Evolutionary conservation across 2,113 vertebrate genomes (phyloP), one percentile per base, ranked within the genome.

Genomic region (Sterna hirundo): DNA sequence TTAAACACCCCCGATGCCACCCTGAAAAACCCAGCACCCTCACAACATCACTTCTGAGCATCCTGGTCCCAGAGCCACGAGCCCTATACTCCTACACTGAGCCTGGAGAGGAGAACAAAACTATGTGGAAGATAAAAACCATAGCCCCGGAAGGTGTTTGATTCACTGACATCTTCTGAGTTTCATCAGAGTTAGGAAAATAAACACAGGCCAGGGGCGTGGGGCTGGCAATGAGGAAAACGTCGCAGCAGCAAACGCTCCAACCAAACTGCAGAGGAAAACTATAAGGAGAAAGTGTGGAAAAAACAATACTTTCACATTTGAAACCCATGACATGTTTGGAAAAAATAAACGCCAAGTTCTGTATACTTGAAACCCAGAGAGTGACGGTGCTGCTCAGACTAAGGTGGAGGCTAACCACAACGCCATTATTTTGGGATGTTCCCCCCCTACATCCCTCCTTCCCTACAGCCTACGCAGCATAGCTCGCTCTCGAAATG

Each of bases 401-500:
- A 19, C 26, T 72, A 49, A 47, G 5, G 2, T 3, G 30, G n/a
- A 94, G 13, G 30, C 3, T 34, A 78, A 29, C 7, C n/a, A 65
- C 42, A 79, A 62, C 0, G 2, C 32, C n/a, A 55, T 55, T 25
- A 58, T 19, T 72, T 74, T 25, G 51, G 25, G 44, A 60, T 17
- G 27, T 34, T 34, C 42, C 7, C 7, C 25, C 27, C 15, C 22
- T 13, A 18, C 18, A 54, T 9, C 18, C 1, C 3, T 65, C 62
- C 38, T 72, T 27, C 47, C 21, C 9, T 13, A 26, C 0, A 26
- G 36, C 15, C n/a, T 18, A 5, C 1, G 0, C 57, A 69, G 51
- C 61, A 69, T 19, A n/a, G n/a, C 23, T 60, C 2, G 0, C 76
- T 46, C 38, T 51, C 57, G 47, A 68, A 86, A 58, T 4, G 4